Conservation (phyloP, 2,113 vertebrate species). For the Fulica atra region DNA sequence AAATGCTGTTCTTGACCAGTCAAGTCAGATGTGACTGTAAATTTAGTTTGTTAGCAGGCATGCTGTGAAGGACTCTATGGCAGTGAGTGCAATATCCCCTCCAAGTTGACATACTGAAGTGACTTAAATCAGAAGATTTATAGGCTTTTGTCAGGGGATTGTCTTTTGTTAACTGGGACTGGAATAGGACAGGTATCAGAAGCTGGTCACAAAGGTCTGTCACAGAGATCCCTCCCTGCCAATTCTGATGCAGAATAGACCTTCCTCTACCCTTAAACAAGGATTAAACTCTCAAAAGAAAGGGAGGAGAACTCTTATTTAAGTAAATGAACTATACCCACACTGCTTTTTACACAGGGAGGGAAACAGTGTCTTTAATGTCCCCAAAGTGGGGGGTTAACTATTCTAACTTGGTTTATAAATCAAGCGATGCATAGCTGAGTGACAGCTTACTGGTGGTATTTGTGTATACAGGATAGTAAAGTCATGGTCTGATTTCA, state of each 20-base stretch:
- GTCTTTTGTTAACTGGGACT: background rate
- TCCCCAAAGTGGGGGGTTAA: background rate
- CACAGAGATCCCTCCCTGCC: background rate
- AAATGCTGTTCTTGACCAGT: background rate
- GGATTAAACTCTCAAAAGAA: background rate
- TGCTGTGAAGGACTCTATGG: background rate
- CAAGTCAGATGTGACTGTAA: background rate
- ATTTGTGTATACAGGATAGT: background rate
- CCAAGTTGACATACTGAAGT: background rate
- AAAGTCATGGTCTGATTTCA: background rate
- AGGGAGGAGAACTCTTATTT: background rate
- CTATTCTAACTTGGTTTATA: background rate
- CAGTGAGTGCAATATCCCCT: background rate
- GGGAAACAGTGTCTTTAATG: background rate
- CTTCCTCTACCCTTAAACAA: background rate
- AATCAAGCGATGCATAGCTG: background rate
- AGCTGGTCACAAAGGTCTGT: background rate
- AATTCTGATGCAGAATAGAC: background rate
- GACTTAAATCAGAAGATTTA: background rate
- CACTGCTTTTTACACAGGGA: background rate
- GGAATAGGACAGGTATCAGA: background rate
- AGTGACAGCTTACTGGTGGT: background rate
- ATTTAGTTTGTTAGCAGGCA: background rate
- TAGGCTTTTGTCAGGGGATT: background rate
- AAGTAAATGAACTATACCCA: background rate